phyloP scores from a whole-genome alignment of 2,888 invertebrate genomes.

The Drosophila multiciliata region DNA sequence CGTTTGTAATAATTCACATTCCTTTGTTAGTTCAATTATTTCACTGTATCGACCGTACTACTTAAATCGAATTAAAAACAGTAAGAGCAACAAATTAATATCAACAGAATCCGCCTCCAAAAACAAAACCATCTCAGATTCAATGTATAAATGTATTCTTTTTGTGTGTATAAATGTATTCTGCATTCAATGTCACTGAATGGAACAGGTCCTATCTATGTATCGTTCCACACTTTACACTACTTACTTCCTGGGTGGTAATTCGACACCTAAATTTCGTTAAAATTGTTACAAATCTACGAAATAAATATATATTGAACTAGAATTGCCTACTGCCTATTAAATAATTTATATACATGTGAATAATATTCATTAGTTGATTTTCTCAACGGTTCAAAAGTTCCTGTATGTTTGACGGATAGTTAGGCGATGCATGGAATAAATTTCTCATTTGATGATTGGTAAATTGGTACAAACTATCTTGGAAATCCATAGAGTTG shows the following conservation, averaged over 20 bases:
- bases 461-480: neutral
- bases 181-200: slow-evolving; percentile 20
- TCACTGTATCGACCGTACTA: slow-evolving; percentile 30
- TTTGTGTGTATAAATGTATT: slow-evolving; percentile 36
- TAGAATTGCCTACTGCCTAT: neutral
- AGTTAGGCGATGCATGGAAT: neutral
- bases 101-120: slow-evolving; percentile 23
- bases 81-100: slow-evolving; percentile 29
- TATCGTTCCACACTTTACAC: slow-evolving; percentile 22
- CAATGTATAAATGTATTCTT: slow-evolving; percentile 19
- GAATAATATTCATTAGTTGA: neutral
- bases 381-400: neutral
- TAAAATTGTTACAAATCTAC: slow-evolving; percentile 30
- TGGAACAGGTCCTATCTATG: neutral
- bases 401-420: neutral
- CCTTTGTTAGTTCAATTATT: slow-evolving; percentile 51
- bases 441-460: neutral
- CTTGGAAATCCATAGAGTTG: neutral
- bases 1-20: slow-evolving; percentile 58
- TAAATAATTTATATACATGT: no score
- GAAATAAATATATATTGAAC: slow-evolving; percentile 53
- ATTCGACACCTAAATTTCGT: slow-evolving; percentile 26
- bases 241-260: slow-evolving; percentile 22
- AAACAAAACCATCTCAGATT: slow-evolving; percentile 31
- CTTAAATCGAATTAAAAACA: slow-evolving; percentile 35